Evolutionary conservation across 2,888 invertebrate genomes (phyloP).

Genomic region (Apotomis capreana): DNA sequence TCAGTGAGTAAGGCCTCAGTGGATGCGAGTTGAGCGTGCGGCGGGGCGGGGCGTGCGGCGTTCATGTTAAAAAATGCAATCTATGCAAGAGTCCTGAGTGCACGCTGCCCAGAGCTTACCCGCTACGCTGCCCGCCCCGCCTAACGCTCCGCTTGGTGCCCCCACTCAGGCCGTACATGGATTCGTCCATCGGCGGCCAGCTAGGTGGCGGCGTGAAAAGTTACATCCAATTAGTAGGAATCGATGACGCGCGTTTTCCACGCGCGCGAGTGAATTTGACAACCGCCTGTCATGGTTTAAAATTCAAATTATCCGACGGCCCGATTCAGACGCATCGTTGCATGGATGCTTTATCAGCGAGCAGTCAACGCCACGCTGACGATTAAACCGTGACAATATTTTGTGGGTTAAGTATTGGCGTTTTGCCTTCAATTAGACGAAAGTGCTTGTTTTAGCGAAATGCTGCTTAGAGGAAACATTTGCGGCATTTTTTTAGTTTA

Average conservation of each 20-base stretch:
- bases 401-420: constrained; percentile 14
- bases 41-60: too few species aligned
- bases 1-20: constrained; percentile 39
- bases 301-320: constrained; percentile 49
- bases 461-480: too few species aligned
- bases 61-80: too few species aligned
- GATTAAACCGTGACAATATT: constrained; percentile 20
- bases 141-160: too few species aligned
- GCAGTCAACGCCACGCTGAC: constrained; percentile 32
- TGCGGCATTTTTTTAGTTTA: too few species aligned
- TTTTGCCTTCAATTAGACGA: constrained; percentile 18
- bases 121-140: too few species aligned
- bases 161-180: too few species aligned
- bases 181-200: constrained; percentile 40
- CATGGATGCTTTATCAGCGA: constrained; percentile 37
- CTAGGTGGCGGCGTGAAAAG: constrained; percentile 64
- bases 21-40: too few species aligned
- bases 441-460: not conserved
- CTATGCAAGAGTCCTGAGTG: too few species aligned
- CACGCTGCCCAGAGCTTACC: too few species aligned
- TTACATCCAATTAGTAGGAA: constrained; percentile 76
- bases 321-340: constrained; percentile 40
- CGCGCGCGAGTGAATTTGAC: constrained; percentile 67
- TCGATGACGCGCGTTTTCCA: constrained; percentile 69
- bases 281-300: constrained; percentile 62